Evolutionary conservation across 2,797 vertebrate genomes (phyloP).

Genomic region (Gymnoscopelus braueri): DNA sequence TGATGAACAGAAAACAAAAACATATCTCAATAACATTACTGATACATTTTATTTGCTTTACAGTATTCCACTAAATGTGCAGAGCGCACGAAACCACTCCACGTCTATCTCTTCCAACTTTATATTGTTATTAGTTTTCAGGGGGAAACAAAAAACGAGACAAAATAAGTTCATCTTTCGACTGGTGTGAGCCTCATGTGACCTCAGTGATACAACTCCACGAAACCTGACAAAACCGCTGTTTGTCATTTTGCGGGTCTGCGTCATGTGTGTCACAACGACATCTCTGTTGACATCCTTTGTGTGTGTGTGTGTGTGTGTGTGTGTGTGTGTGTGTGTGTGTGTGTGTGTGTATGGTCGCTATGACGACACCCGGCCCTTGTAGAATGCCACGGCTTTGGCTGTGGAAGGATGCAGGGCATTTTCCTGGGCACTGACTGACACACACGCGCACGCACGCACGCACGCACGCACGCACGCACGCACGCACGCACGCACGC

Average conservation of each 20-base stretch:
- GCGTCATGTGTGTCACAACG: conserved; percentile 24
- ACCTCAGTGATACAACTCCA: conserved; percentile 25
- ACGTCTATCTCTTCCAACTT: no score
- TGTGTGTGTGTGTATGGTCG: conserved; percentile 55
- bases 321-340: conserved; percentile 26
- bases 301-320: conserved; percentile 50
- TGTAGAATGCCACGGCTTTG: conserved; percentile 53
- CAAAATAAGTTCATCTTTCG: not conserved
- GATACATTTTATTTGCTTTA: no score
- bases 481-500: not conserved
- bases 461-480: not conserved
- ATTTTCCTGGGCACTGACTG: conserved; percentile 56
- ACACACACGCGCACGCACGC: not conserved
- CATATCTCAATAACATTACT: no score
- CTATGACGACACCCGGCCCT: conserved; percentile 49
- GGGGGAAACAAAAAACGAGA: conserved; percentile 8
- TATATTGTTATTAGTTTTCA: conserved; percentile 15
- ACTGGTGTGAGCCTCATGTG: conserved; percentile 41
- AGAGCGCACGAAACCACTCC: no score
- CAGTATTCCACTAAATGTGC: no score
- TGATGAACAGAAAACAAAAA: no score
- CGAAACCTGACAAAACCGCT: conserved; percentile 37
- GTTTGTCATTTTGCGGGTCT: conserved; percentile 38
- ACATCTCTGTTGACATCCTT: conserved; percentile 51
- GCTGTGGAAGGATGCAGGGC: conserved; percentile 52